A percentile compares a stretch with the other conserved stretches of the same genome.
Conservation (phyloP, 2,113 vertebrate species). For the Ranitomeya variabilis region DNA sequence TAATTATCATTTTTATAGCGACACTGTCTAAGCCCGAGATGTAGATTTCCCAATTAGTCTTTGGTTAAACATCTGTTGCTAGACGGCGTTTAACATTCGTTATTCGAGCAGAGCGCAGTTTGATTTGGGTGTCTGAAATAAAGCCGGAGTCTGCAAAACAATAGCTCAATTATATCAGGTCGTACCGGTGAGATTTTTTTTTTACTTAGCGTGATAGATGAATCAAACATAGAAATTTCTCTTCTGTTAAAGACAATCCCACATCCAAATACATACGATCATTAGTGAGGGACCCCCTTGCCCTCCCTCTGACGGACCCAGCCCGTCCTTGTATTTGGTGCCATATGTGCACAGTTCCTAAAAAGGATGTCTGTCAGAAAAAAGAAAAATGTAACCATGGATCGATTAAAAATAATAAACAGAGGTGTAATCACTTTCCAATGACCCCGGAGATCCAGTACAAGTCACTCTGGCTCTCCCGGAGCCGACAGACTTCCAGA, state of each 20-base stretch:
- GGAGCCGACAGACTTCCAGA: too few species aligned
- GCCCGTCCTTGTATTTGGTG: too few species aligned
- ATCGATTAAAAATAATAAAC: too few species aligned
- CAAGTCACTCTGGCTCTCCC: too few species aligned
- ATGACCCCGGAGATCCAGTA: too few species aligned
- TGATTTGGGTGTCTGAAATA: slow-evolving; percentile 80
- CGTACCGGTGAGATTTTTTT: slow-evolving; percentile 76
- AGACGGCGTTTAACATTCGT: slow-evolving; percentile 77
- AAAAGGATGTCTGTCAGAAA: too few species aligned
- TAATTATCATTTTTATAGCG: slow-evolving; percentile 60
- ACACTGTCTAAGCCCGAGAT: slow-evolving; percentile 73
- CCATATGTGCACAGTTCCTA: too few species aligned
- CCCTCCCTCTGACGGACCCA: too few species aligned
- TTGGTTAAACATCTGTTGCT: slow-evolving; percentile 79
- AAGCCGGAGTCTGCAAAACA: slow-evolving; percentile 82
- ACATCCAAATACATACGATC: too few species aligned
- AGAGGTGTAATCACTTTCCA: too few species aligned
- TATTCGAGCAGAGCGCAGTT: slow-evolving; percentile 76
- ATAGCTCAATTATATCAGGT: slow-evolving; percentile 82
- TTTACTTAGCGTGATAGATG: slow-evolving; percentile 72
- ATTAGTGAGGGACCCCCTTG: too few species aligned
- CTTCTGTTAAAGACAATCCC: neutral
- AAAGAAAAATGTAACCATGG: too few species aligned
- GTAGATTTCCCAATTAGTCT: slow-evolving; percentile 79
- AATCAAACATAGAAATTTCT: slow-evolving; percentile 75